These are phyloP conservation scores for Chelonia mydas DNA, from an alignment of 2,797 vertebrate species.

Conservation along the genomic window DNA sequence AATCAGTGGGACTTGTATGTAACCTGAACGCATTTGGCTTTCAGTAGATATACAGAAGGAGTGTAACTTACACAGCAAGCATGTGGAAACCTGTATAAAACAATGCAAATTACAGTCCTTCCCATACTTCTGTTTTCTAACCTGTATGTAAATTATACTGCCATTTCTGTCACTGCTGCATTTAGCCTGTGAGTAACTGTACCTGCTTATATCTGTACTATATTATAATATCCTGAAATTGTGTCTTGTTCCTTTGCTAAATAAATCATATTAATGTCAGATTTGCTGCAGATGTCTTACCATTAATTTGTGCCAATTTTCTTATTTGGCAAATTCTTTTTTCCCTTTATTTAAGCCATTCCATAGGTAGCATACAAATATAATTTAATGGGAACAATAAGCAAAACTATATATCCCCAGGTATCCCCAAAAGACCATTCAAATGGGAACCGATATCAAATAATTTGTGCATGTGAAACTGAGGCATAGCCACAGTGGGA, in stretches of 20 bases:
- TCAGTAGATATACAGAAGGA: not conserved
- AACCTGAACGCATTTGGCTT: not conserved
- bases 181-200: not conserved
- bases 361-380: not conserved
- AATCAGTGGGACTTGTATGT: not conserved
- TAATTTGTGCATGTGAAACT: not conserved
- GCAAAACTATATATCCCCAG: not conserved
- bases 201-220: not conserved
- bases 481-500: not conserved
- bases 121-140: slow-evolving; percentile 2
- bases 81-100: not conserved
- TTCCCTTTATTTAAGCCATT: not conserved
- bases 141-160: not conserved
- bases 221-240: not conserved
- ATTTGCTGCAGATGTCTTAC: not conserved
- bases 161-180: not conserved
- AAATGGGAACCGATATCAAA: not conserved
- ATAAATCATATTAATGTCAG: not conserved
- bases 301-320: not conserved
- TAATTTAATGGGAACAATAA: not conserved
- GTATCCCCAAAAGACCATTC: not conserved
- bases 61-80: not conserved
- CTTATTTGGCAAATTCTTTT: accelerated
- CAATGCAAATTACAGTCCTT: not conserved
- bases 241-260: not conserved